Evolutionary conservation across 2,797 vertebrate genomes (phyloP).

Genomic region (Argya squamiceps): DNA sequence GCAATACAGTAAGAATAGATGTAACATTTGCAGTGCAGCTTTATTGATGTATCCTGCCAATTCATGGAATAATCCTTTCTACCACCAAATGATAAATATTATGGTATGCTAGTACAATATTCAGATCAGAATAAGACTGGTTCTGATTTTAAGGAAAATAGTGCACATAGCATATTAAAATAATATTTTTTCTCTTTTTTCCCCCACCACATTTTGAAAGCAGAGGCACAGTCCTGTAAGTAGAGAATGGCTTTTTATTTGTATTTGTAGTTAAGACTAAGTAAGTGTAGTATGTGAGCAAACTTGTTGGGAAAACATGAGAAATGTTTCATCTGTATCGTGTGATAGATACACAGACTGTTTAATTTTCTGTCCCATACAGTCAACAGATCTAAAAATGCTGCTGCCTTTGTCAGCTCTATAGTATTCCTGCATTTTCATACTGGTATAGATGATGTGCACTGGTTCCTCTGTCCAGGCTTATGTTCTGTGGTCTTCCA

Average conservation of each 20-base stretch:
- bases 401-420: neutral
- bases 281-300: neutral
- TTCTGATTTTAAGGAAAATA: neutral
- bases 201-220: constrained; percentile 47
- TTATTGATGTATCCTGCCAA: neutral
- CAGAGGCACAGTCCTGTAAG: constrained; percentile 83
- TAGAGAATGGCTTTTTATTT: constrained; percentile 66
- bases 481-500: neutral
- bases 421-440: neutral
- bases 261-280: constrained; percentile 53
- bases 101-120: neutral
- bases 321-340: neutral
- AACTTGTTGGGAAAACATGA: neutral
- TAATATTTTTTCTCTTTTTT: constrained; percentile 42
- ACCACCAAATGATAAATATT: neutral
- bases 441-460: neutral
- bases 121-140: neutral
- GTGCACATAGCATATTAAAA: neutral
- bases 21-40: neutral
- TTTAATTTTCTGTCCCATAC: neutral
- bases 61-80: neutral
- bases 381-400: neutral
- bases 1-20: neutral
- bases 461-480: neutral
- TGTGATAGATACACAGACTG: neutral